These are phyloP conservation scores for Ophion ventricosus DNA, from an alignment of 2,888 invertebrate species.

Conservation along the genomic window DNA sequence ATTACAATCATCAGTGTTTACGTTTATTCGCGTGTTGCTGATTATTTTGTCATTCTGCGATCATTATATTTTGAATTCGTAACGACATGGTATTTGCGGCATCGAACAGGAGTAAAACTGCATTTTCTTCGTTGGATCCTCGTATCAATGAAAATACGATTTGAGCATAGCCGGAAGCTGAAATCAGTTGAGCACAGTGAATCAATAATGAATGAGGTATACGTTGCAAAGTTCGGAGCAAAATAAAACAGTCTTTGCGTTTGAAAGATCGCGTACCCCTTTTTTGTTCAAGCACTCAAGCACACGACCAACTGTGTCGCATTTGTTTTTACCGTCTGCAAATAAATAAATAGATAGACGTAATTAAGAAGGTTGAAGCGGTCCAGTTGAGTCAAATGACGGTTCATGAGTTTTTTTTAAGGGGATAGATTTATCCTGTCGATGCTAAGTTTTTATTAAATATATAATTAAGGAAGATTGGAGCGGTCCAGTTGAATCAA, in stretches of 20 bases:
- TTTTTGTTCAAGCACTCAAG: conserved; percentile 38
- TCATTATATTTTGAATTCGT: background rate
- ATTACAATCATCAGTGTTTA: background rate
- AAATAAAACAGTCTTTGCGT: too few species aligned
- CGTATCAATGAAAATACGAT: background rate
- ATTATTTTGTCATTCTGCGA: background rate
- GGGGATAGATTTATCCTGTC: too few species aligned
- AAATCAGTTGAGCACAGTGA: background rate
- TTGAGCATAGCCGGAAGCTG: conserved; percentile 31
- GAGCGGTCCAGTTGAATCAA: too few species aligned
- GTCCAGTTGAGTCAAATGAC: too few species aligned
- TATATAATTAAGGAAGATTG: too few species aligned
- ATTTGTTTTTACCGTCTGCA: conserved; percentile 53
- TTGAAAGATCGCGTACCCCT: conserved; percentile 41
- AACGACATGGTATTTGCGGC: background rate
- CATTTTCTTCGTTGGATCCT: background rate
- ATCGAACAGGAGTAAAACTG: background rate
- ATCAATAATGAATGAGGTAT: too few species aligned
- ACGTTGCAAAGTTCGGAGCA: too few species aligned
- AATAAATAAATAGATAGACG: background rate
- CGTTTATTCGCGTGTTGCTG: background rate
- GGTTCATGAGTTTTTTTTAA: too few species aligned
- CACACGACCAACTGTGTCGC: conserved; percentile 56
- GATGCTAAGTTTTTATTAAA: too few species aligned
- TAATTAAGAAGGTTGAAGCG: too few species aligned